Evolutionary conservation across 2,888 invertebrate species (phyloP).

Genomic region (Eupithecia centaureata): DNA sequence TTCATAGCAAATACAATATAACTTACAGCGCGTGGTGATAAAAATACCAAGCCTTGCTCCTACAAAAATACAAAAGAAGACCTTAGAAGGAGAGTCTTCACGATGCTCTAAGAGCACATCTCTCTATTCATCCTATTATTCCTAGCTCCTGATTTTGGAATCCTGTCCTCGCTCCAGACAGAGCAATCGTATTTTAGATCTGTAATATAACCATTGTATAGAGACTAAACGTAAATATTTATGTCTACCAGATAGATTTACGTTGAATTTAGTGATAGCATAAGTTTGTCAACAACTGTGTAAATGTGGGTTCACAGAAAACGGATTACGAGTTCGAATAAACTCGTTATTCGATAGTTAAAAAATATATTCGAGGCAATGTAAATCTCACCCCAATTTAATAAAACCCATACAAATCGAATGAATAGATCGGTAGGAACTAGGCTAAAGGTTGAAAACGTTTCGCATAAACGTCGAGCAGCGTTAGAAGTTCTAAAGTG

Average conservation of each 20-base stretch:
- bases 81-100: no score
- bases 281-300: neutral
- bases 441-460: no score
- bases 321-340: neutral
- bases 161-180: neutral
- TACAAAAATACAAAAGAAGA: no score
- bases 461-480: neutral
- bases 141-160: neutral
- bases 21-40: no score
- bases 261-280: neutral
- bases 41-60: no score
- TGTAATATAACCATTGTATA: no score
- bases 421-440: neutral
- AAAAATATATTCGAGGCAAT: no score
- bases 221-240: neutral
- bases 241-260: neutral
- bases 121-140: no score
- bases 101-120: no score
- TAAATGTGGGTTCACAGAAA: neutral
- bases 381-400: neutral
- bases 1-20: no score
- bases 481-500: neutral
- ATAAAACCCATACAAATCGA: neutral
- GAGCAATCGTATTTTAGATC: neutral
- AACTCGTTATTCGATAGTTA: neutral